phyloP scores from a whole-genome alignment of 2,113 vertebrate genomes.

The Mirounga angustirostris region DNA sequence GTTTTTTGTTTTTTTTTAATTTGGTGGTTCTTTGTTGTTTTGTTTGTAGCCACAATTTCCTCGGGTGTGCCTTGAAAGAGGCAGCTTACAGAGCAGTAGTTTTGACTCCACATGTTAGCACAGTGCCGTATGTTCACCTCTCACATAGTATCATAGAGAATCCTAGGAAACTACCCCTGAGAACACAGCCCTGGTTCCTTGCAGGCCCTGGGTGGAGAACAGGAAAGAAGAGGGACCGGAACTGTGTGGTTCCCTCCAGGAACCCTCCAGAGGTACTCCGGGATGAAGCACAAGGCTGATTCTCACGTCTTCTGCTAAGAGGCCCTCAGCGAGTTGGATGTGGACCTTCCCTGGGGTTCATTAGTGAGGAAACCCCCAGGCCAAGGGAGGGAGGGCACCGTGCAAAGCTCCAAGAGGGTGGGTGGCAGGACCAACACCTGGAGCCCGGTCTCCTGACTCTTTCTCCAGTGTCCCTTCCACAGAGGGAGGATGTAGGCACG shows the following conservation, averaged over 20 bases:
- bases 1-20: neutral
- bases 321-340: neutral
- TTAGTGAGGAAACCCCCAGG: neutral
- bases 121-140: neutral
- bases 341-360: no score
- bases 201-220: no score
- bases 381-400: neutral
- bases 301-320: neutral
- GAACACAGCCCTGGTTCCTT: neutral
- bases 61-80: neutral
- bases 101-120: no score
- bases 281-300: accelerated
- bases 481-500: neutral
- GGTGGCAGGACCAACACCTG: neutral
- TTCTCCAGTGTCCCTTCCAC: neutral
- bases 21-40: neutral
- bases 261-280: neutral
- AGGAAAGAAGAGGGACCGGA: neutral
- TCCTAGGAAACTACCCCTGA: neutral
- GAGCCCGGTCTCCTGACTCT: neutral
- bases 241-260: neutral
- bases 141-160: neutral
- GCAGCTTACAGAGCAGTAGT: no score
- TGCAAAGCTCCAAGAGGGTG: neutral
- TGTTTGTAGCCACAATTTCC: neutral